A percentile compares a stretch with the other conserved stretches of the same genome.
Evolutionary conservation across 2,113 vertebrate genomes (phyloP).

Genomic region (Campylomormyrus numenius): DNA sequence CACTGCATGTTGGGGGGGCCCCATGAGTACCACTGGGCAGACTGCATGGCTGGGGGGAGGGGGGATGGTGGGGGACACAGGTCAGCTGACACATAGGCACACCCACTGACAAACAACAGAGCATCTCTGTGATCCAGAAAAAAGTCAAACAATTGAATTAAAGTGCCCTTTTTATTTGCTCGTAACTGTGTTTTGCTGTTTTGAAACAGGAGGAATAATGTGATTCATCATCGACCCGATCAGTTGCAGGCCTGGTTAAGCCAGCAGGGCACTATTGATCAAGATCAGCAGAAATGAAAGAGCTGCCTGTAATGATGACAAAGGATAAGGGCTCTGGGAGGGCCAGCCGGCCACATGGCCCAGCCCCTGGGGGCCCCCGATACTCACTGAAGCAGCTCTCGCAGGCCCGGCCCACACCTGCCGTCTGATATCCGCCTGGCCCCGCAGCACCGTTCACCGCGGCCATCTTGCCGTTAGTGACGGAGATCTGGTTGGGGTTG

Average conservation of each 20-base stretch:
- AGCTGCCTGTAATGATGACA: too few species aligned
- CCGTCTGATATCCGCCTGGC: constrained; percentile 66
- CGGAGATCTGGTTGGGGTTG: constrained; percentile 93
- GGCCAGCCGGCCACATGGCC: background rate
- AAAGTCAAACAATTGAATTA: background rate
- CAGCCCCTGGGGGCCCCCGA: background rate
- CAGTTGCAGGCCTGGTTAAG: background rate
- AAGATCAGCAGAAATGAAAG: background rate
- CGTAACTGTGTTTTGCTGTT: background rate
- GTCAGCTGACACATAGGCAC: background rate
- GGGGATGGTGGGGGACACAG: background rate
- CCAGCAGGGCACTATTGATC: background rate
- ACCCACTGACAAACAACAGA: background rate
- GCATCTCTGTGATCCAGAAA: background rate
- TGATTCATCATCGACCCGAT: background rate
- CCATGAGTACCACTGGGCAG: constrained; percentile 97
- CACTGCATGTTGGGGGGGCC: constrained; percentile 97
- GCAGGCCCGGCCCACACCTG: constrained; percentile 79
- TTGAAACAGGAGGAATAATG: background rate
- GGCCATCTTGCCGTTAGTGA: constrained; percentile 82
- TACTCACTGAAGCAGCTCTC: constrained; percentile 94
- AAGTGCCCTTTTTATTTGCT: background rate
- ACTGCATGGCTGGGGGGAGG: constrained; percentile 73
- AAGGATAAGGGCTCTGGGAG: background rate
- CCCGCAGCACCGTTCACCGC: constrained; percentile 81